phyloP scores from a whole-genome alignment of 2,888 invertebrate species.

The Deladenus siricidicola region DNA sequence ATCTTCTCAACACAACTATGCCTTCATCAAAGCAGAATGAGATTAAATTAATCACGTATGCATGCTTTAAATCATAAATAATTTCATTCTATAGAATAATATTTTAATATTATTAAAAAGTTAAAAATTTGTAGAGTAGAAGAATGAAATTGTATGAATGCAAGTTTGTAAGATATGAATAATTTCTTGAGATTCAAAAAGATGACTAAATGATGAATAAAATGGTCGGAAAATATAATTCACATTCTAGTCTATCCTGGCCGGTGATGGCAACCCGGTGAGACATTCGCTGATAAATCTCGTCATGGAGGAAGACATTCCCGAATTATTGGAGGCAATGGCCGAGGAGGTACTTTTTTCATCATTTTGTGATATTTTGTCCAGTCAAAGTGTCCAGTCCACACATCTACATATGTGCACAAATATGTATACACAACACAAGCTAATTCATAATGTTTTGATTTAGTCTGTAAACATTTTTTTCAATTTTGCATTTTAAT shows the following conservation, averaged over 20 bases:
- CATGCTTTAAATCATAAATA: background rate
- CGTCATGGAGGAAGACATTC: slow-evolving; percentile 40
- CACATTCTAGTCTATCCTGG: slow-evolving; percentile 26
- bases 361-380: background rate
- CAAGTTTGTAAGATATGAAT: background rate
- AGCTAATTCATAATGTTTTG: too few species aligned
- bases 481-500: too few species aligned
- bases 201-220: background rate
- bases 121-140: too few species aligned
- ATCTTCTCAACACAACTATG: too few species aligned
- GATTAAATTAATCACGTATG: too few species aligned
- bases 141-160: background rate
- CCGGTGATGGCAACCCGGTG: slow-evolving; percentile 38
- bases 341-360: slow-evolving; percentile 31
- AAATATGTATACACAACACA: too few species aligned
- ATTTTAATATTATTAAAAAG: too few species aligned
- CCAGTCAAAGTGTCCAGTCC: too few species aligned
- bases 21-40: too few species aligned
- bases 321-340: slow-evolving; percentile 39
- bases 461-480: too few species aligned
- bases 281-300: slow-evolving; percentile 38
- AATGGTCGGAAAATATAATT: background rate
- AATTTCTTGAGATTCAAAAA: background rate
- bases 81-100: too few species aligned
- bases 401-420: too few species aligned